Base-by-base conservation (phyloP, 2,113 vertebrate genomes). In the Eclectus roratus region DNA sequence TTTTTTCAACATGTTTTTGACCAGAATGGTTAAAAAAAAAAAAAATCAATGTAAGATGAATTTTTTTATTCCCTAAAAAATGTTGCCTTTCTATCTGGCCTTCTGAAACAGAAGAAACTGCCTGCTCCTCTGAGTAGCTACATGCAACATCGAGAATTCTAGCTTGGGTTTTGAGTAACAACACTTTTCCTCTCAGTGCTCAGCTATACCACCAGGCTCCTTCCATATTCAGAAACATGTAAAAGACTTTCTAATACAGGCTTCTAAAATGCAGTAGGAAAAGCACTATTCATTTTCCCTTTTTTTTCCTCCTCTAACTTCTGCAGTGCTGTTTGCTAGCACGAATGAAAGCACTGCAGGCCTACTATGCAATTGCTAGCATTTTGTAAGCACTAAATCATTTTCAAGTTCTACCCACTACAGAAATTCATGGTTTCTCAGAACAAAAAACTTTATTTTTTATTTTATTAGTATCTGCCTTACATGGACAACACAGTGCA, bases 71-170 rank as follows among this genome's bases (percentile, higher is more conserved):
- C 29, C 24, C 66, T 53, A n/a, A 41, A 52, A 95, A 88, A 93
- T 46, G 43, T 8, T 77, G 43, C 58, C 39, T 41, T 65, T 87
- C 58, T 71, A 46, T n/a, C 25, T 47, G 31, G 23, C 2, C 23
- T 85, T 76, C 33, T 82, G 44, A 90, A 95, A 84, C 47, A 91
- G 55, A 87, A 95, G 69, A 90, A 89, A n/a, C 58, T 79, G 24
- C 4, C 19, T 73, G 19, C 65, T 86, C 65, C 68, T 85, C 37
- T 60, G 24, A 69, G 35, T 91, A 87, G 66, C 43, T 86, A 65
- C 72, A 56, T 29, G 9, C 11, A 76, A 80, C 46, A 68, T 65
- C 60, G 79, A 61, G 65, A 92, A 85, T 79, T 52, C 47, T 73
- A n/a, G 43, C 80, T 64, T 88, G 61, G 23, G 17, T 88, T 70